Percentiles rank a stretch among this genome's conserved stretches.
Conservation (phyloP, 2,888 invertebrate genomes). For the Apamea crenata region DNA sequence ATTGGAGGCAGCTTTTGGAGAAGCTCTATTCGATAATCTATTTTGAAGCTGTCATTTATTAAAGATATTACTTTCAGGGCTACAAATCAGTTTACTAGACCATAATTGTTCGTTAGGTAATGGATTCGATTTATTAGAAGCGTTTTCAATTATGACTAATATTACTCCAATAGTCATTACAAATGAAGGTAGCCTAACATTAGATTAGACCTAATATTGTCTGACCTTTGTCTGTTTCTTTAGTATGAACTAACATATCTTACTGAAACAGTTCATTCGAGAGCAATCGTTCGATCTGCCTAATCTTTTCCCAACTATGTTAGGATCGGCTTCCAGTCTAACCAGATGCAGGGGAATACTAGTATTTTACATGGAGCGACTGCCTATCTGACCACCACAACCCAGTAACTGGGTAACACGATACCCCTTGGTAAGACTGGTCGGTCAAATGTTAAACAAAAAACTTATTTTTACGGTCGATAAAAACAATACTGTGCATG, state of each 20-base stretch:
- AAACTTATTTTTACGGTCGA: neutral
- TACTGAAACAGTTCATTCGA: neutral
- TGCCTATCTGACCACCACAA: neutral
- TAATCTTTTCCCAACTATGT: neutral
- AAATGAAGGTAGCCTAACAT: slow-evolving; percentile 38
- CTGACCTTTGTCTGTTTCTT: slow-evolving; percentile 15
- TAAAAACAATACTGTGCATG: neutral
- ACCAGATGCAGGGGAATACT: neutral
- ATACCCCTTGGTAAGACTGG: neutral
- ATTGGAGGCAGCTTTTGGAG: neutral
- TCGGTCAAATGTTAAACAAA: neutral
- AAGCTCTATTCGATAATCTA: neutral
- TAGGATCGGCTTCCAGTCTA: neutral
- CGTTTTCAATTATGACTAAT: slow-evolving; percentile 40
- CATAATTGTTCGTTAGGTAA: slow-evolving; percentile 18
- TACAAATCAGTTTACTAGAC: slow-evolving; percentile 16
- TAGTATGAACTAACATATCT: neutral
- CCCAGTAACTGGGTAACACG: neutral
- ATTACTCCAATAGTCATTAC: slow-evolving; percentile 32
- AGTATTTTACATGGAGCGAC: neutral
- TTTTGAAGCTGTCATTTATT: slow-evolving; percentile 15
- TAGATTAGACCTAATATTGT: slow-evolving; percentile 22
- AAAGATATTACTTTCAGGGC: slow-evolving; percentile 2
- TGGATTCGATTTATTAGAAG: slow-evolving; percentile 34
- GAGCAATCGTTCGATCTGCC: neutral